A percentile compares a stretch with the other conserved stretches of the same genome.
Evolutionary conservation across 1,140 invertebrate species (phyloP).

Genomic region (Aporrectodea caliginosa): DNA sequence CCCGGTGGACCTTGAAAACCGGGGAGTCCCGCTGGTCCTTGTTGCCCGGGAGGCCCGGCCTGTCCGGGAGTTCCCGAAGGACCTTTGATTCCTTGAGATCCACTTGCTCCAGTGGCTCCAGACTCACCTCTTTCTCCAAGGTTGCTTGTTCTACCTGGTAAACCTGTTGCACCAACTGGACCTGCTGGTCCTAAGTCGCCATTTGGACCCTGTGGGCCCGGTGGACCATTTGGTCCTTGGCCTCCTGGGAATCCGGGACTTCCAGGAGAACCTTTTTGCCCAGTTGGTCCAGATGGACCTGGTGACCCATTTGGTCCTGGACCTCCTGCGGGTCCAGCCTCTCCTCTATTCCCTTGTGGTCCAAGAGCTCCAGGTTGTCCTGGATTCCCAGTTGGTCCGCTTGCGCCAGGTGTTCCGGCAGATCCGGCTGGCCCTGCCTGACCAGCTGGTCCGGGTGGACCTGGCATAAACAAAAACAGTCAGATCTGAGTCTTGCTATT

Average conservation of each 20-base stretch:
- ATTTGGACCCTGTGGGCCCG: neutral
- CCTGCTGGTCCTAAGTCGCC: neutral
- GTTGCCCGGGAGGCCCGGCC: constrained; percentile 9
- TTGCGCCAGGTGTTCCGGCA: neutral
- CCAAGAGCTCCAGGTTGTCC: neutral
- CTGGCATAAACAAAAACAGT: constrained; percentile 6
- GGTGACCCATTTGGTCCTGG: constrained; percentile 22
- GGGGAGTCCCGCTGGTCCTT: neutral
- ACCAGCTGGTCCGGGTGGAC: constrained; percentile 6
- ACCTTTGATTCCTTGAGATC: constrained; percentile 14
- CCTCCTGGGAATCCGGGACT: constrained; percentile 58
- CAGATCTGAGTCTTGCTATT: too few relatives aligned
- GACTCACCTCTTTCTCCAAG: constrained; percentile 44
- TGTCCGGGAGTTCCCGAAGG: constrained; percentile 16
- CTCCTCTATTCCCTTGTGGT: neutral
- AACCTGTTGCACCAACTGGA: constrained; percentile 33
- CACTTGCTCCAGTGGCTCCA: constrained; percentile 22
- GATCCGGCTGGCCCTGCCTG: constrained; percentile 5
- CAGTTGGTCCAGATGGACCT: constrained; percentile 13
- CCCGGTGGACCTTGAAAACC: constrained; percentile 4
- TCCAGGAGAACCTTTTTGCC: constrained; percentile 26
- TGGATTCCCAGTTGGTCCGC: neutral
- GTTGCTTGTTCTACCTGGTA: constrained; percentile 65
- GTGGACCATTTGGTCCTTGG: neutral
- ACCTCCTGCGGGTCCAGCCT: constrained; percentile 3